Evolutionary conservation across 2,797 vertebrate genomes (phyloP).

Genomic region (Neoniphon sammara): DNA sequence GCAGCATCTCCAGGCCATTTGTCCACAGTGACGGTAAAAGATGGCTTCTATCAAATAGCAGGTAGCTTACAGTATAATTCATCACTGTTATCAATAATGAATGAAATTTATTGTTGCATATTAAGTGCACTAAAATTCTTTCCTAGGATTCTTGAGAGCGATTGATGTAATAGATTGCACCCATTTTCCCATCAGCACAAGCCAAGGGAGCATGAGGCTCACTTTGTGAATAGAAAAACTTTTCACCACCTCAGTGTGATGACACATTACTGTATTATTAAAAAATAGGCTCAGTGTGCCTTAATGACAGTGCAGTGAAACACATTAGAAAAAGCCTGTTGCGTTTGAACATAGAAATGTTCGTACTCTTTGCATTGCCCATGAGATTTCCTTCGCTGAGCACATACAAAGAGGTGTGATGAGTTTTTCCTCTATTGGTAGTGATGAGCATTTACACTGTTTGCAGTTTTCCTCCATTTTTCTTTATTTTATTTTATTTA

Average conservation of each 20-base stretch:
- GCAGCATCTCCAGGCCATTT: neutral
- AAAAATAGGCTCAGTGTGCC: slow-evolving; percentile 4
- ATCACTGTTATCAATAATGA: neutral
- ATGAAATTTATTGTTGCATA: neutral
- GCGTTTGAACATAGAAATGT: neutral
- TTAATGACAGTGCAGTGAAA: slow-evolving; percentile 12
- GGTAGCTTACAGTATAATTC: too few relatives aligned
- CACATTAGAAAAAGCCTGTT: neutral
- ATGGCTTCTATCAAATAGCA: too few relatives aligned
- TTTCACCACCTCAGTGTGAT: slow-evolving; percentile 11
- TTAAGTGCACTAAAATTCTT: too few relatives aligned
- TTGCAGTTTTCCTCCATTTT: slow-evolving; percentile 8
- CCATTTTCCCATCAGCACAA: neutral
- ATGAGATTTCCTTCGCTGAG: neutral
- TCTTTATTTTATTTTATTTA: neutral
- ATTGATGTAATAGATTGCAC: slow-evolving; percentile 4
- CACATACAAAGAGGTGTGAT: too few relatives aligned
- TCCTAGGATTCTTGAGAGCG: neutral
- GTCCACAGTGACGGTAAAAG: neutral
- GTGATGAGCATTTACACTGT: neutral
- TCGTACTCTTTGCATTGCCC: neutral
- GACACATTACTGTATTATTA: slow-evolving; percentile 20
- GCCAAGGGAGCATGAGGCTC: neutral
- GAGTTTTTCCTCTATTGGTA: neutral
- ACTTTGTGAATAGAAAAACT: slow-evolving; percentile 4